Evolutionary conservation across 2,113 vertebrate species (phyloP).

Genomic region (Oryzias javanicus): DNA sequence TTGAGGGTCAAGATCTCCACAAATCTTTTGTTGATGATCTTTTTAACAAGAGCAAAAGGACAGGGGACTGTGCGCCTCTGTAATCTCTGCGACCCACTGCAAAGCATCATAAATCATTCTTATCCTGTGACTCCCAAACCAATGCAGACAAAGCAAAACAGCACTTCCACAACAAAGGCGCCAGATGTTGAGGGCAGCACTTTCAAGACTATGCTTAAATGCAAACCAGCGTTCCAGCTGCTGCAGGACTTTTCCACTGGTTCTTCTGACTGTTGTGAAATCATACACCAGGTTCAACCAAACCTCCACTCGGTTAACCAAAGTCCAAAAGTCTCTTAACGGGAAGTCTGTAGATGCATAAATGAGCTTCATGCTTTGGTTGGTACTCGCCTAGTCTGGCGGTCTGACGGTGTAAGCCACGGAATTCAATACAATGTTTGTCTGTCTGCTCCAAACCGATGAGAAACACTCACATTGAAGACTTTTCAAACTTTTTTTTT

Average conservation of each 20-base stretch:
- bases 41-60: conserved; percentile 40
- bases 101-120: conserved; percentile 16
- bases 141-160: conserved; percentile 15
- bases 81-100: conserved; percentile 43
- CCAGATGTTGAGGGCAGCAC: conserved; percentile 14
- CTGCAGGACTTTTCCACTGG: too few species aligned
- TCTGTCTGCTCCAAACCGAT: too few species aligned
- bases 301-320: conserved; percentile 24
- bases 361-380: conserved; percentile 18
- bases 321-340: conserved; percentile 24
- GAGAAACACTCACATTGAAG: too few species aligned
- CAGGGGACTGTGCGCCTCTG: conserved; percentile 50
- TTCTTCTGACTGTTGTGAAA: conserved; percentile 5
- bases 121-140: conserved; percentile 17
- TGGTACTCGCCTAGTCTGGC: conserved; percentile 2
- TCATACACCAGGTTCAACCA: conserved; percentile 15
- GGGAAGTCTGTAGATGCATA: conserved; percentile 31
- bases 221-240: background rate
- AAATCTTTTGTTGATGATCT: background rate
- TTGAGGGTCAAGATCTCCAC: conserved; percentile 24
- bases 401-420: background rate
- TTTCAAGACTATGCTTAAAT: conserved; percentile 17
- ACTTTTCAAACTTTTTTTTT: too few species aligned
- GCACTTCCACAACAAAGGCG: background rate
- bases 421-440: background rate